phyloP scores from a whole-genome alignment of 2,113 vertebrate genomes.

The Nicator chloris region DNA sequence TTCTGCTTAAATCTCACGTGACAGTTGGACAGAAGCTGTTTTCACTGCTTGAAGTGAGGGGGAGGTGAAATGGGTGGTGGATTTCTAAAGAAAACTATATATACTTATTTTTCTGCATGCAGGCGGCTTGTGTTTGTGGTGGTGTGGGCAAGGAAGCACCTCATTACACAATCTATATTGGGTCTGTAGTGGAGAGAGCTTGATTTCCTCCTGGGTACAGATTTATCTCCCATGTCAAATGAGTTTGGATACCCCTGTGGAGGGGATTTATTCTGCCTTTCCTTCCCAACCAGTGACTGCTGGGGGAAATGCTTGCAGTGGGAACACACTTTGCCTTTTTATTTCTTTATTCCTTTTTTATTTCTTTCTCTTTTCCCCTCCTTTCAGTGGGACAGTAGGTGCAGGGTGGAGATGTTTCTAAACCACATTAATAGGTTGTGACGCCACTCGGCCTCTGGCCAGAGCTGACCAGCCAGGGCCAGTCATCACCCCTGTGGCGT shows the following conservation, averaged over 20 bases:
- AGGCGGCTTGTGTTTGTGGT: constrained; percentile 3
- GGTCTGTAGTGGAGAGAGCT: constrained; percentile 8
- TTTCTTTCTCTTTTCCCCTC: not conserved
- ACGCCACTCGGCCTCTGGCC: not conserved
- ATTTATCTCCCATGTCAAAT: not conserved
- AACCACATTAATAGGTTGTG: not conserved
- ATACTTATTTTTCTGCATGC: not conserved
- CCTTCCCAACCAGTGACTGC: fast-evolving
- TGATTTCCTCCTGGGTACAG: not conserved
- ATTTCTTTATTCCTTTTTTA: not conserved
- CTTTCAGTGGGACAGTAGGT: not conserved
- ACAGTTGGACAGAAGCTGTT: constrained; percentile 58
- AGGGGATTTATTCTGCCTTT: not conserved
- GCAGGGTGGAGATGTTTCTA: not conserved
- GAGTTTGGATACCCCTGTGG: not conserved
- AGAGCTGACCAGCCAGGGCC: not conserved
- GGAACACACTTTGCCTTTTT: not conserved
- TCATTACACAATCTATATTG: not conserved
- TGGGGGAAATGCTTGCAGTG: not conserved
- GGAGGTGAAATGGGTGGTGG: constrained; percentile 32
- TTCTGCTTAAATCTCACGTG: constrained; percentile 59
- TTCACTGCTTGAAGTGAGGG: constrained; percentile 41
- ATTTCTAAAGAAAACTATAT: constrained; percentile 29
- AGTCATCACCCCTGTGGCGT: not conserved
- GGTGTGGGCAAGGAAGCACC: constrained; percentile 20